Percentiles rank a stretch among this genome's conserved stretches.
phyloP scores from a whole-genome alignment of 2,888 invertebrate species.

The Pachymerium ferrugineum region DNA sequence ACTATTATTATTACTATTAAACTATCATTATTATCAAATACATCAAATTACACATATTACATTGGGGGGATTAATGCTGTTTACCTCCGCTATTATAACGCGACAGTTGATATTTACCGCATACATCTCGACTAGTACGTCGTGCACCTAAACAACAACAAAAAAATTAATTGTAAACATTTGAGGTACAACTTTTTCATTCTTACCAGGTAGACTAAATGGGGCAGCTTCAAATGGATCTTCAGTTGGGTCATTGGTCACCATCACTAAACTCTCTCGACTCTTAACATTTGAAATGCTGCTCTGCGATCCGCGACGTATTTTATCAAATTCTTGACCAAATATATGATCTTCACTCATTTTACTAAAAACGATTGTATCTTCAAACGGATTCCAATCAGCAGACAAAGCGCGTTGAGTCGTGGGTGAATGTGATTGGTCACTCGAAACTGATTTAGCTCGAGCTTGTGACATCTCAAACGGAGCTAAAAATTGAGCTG shows the following conservation, averaged over 20 bases:
- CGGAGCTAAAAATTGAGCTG: conserved; percentile 66
- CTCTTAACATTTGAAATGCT: conserved; percentile 66
- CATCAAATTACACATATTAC: too few species aligned
- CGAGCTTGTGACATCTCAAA: conserved; percentile 58
- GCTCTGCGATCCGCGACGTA: conserved; percentile 69
- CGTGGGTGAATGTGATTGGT: conserved; percentile 43
- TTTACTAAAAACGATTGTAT: conserved; percentile 62
- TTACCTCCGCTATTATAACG: not conserved
- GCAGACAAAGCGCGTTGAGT: conserved; percentile 49
- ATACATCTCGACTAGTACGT: not conserved
- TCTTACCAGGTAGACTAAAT: conserved; percentile 35
- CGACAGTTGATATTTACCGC: not conserved
- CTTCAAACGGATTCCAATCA: conserved; percentile 80
- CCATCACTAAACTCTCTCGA: conserved; percentile 62
- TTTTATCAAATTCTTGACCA: conserved; percentile 76
- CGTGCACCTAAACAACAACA: too few species aligned
- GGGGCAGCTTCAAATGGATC: conserved; percentile 61
- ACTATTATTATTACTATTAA: too few species aligned
- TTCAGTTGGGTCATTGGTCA: conserved; percentile 59
- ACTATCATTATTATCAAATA: too few species aligned
- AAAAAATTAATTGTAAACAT: too few species aligned
- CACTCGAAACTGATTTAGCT: conserved; percentile 45
- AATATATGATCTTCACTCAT: conserved; percentile 75
- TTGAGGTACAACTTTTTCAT: too few species aligned
- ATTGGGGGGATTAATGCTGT: too few species aligned